Conservation (phyloP, 2,113 vertebrate genomes). For the Chrysemys picta region DNA sequence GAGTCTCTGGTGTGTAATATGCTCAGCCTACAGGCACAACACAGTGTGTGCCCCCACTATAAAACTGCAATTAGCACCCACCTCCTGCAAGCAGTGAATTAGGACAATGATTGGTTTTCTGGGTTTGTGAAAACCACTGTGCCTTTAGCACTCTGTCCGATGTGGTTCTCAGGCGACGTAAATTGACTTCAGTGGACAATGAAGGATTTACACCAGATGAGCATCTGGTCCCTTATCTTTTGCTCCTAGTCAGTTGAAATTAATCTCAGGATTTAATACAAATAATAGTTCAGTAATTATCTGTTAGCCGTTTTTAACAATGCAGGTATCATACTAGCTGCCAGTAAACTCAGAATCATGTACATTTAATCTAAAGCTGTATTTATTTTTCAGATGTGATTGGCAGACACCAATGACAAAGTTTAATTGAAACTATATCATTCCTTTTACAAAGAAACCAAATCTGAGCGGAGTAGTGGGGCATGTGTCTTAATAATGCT, state of each 20-base stretch:
- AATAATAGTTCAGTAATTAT: not conserved
- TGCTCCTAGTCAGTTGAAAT: not conserved
- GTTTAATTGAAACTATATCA: not conserved
- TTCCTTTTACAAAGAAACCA: not conserved
- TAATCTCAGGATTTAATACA: not conserved
- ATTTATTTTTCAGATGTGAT: conserved; percentile 53
- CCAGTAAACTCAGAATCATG: not conserved
- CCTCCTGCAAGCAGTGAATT: not conserved
- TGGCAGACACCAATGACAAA: not conserved
- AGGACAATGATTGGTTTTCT: not conserved
- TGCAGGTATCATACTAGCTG: not conserved
- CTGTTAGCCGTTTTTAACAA: not conserved
- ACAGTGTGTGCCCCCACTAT: not conserved
- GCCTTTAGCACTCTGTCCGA: not conserved
- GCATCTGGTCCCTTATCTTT: not conserved
- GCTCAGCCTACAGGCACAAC: too few relatives aligned
- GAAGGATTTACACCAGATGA: not conserved
- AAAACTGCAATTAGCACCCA: not conserved
- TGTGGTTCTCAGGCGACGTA: not conserved
- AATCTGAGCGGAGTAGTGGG: not conserved
- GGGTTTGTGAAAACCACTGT: not conserved
- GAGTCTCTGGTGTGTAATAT: too few relatives aligned
- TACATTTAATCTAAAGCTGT: not conserved
- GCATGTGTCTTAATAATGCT: not conserved
- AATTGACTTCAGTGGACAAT: not conserved